These are phyloP conservation scores for Drosophila mimetica DNA, from an alignment of 2,888 invertebrate species.

Conservation along the genomic window DNA sequence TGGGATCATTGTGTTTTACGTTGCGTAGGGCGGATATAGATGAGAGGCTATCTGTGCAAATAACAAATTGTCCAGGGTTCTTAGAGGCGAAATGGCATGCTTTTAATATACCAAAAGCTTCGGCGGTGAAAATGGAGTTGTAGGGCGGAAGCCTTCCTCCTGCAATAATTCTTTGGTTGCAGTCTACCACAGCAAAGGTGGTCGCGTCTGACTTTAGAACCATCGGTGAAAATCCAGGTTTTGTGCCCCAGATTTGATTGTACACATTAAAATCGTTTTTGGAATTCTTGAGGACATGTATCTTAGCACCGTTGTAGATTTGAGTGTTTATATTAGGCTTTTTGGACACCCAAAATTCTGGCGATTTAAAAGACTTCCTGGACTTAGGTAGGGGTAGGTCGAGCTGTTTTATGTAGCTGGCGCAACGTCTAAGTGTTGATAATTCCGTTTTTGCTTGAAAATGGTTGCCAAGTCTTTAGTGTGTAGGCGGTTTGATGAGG, in stretches of 20 bases:
- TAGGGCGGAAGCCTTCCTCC: not conserved
- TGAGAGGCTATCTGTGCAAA: not conserved
- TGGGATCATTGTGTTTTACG: not conserved
- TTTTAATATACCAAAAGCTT: not conserved
- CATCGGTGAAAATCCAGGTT: not conserved
- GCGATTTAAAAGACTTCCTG: not conserved
- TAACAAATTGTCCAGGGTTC: too few relatives aligned
- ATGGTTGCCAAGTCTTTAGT: too few relatives aligned
- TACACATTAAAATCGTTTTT: not conserved
- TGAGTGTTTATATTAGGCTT: not conserved
- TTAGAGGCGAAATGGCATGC: too few relatives aligned
- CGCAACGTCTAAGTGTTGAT: not conserved
- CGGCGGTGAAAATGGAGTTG: not conserved
- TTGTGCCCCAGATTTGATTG: not conserved
- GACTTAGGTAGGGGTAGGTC: not conserved
- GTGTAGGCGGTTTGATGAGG: too few relatives aligned
- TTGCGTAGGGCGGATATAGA: not conserved
- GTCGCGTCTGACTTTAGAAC: not conserved
- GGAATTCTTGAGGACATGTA: not conserved
- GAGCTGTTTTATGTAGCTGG: not conserved
- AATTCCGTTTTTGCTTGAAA: too few relatives aligned
- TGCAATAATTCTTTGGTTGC: not conserved
- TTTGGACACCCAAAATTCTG: not conserved
- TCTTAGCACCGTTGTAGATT: not conserved
- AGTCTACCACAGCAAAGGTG: slow-evolving; percentile 3